phyloP scores from a whole-genome alignment of 2,113 vertebrate genomes.

The Opisthocomus hoazin region DNA sequence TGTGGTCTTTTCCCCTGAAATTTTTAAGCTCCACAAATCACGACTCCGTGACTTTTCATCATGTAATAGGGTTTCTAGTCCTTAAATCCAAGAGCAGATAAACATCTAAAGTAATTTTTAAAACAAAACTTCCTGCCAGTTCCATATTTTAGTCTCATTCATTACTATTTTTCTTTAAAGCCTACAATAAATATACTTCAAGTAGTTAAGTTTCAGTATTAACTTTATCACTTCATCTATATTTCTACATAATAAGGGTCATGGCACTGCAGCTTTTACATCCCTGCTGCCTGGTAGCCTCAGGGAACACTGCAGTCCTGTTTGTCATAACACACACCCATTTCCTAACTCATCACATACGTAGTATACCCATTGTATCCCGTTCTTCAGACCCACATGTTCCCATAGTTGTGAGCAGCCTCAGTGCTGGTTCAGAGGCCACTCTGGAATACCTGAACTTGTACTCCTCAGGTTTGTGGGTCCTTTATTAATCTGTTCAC shows the following conservation, averaged over 20 bases:
- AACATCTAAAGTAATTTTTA: not conserved
- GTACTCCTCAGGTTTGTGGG: not conserved
- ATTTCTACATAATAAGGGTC: not conserved
- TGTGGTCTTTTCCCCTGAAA: not conserved
- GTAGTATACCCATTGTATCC: fast-evolving
- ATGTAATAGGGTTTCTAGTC: not conserved
- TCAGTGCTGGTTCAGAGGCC: not conserved
- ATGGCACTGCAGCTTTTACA: not conserved
- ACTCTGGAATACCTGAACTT: not conserved
- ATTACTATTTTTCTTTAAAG: fast-evolving
- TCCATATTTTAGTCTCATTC: not conserved
- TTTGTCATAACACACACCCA: not conserved
- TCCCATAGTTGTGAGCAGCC: not conserved
- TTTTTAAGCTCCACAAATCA: not conserved
- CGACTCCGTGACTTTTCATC: not conserved
- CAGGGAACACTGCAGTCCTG: not conserved
- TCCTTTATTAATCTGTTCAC: not conserved
- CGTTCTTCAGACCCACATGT: fast-evolving
- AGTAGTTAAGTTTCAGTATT: not conserved
- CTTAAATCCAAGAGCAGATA: not conserved
- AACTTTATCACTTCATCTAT: not conserved
- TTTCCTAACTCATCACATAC: not conserved
- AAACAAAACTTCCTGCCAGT: not conserved
- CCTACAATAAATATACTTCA: not conserved
- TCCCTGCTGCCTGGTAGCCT: not conserved